phyloP scores from a whole-genome alignment of 2,113 vertebrate species.

The Calonectris borealis region DNA sequence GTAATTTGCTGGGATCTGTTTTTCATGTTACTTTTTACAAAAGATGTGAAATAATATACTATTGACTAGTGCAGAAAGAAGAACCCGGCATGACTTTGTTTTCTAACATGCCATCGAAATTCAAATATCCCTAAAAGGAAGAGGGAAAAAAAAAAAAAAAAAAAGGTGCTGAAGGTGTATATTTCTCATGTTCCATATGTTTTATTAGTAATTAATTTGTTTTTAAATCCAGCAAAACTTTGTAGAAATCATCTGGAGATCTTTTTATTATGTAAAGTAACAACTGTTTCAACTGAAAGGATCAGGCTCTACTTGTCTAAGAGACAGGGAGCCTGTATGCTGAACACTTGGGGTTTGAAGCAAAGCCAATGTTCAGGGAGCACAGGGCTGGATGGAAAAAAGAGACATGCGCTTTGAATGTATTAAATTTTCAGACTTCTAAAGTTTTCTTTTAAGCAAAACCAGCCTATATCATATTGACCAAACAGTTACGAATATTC shows the following conservation, averaged over 20 bases:
- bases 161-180: not conserved
- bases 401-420: not conserved
- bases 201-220: not conserved
- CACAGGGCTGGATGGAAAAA: not conserved
- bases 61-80: not conserved
- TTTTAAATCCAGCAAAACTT: not conserved
- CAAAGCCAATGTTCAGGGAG: not conserved
- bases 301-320: not conserved
- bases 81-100: not conserved
- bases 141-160: too few relatives aligned
- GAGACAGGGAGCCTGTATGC: not conserved
- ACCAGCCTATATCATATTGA: not conserved
- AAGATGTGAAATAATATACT: not conserved
- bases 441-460: not conserved
- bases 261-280: not conserved
- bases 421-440: not conserved
- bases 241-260: not conserved
- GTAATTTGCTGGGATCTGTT: not conserved
- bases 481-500: not conserved
- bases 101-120: not conserved
- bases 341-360: not conserved
- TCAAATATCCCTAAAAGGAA: not conserved
- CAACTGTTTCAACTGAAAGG: not conserved
- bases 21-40: not conserved
- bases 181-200: not conserved